Evolutionary conservation across 1,140 invertebrate genomes (phyloP), one percentile per base, ranked within the genome.

Genomic region (Scaptomyza montana): DNA sequence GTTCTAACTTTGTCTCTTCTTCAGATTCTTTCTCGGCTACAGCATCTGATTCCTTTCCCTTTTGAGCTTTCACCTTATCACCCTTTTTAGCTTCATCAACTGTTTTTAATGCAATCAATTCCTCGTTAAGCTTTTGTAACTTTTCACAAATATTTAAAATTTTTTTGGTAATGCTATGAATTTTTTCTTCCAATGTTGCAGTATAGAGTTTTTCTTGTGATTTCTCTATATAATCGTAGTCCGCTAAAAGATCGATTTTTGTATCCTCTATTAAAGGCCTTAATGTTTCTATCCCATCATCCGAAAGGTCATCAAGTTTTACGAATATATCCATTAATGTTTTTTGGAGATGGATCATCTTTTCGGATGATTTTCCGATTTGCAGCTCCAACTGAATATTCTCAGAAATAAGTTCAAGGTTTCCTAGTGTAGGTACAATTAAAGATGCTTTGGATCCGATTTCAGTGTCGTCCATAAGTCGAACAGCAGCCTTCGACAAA

Each of bases 321-420:
- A 78, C 53, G 21, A 86, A 80, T 16, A 77, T 67, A 13, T 90
- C 73, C 77, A 90, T 86, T n/a, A 90, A 45, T 30, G 69, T 78
- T 21, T 86, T 76, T 43, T 84, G 86, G 16, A 90, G 45, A 47
- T 74, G 46, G 6, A 84, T 68, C 74, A 84, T 78, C 57, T 71
- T 76, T 36, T 74, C 69, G 12, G 74, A 69, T 1, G 74, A 74
- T 33, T 90, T 89, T 13, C 79, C 72, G 4, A 70, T 19, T 43
- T 74, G 47, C 10, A 49, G 43, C 1, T 59, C 10, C 5, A 12
- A 10, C 41, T 79, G 74, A 41, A 76, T 65, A 53, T 66, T 76
- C 46, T 85, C 60, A 0, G 72, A 53, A 46, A 87, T 73, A 25
- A n/a, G 71, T 69, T 87, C 70, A 0, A 86, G 28, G 43, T 79